Conservation (phyloP, 2,888 invertebrate genomes). For the Phymatocera aterrima region DNA sequence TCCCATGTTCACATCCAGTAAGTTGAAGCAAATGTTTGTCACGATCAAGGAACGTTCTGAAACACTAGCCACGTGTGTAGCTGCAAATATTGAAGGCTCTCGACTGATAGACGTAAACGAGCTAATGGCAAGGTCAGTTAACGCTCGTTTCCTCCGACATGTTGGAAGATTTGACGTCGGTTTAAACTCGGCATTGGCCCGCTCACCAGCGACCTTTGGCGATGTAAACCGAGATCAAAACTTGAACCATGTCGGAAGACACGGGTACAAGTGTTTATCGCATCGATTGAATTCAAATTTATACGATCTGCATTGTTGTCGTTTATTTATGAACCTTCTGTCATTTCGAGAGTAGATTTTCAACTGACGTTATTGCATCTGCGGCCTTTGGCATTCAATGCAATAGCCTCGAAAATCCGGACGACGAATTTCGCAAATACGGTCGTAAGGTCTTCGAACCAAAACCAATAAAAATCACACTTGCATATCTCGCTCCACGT, state of each 20-base stretch:
- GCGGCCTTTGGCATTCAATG: constrained; percentile 65
- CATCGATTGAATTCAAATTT: neutral
- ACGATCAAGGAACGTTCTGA: constrained; percentile 78
- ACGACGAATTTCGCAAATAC: constrained; percentile 64
- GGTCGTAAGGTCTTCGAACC: constrained; percentile 61
- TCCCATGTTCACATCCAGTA: constrained; percentile 82
- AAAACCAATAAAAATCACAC: constrained; percentile 49
- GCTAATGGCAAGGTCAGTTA: constrained; percentile 12
- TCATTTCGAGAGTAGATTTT: constrained; percentile 55
- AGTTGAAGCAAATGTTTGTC: constrained; percentile 81
- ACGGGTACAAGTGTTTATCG: too few species aligned
- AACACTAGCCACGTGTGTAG: constrained; percentile 75
- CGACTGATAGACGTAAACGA: neutral
- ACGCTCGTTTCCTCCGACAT: too few species aligned
- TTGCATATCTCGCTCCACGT: constrained; percentile 59
- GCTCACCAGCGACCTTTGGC: too few species aligned
- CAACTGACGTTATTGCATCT: constrained; percentile 65
- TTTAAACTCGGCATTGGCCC: too few species aligned
- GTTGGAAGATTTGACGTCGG: too few species aligned
- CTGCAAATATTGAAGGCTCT: constrained; percentile 57
- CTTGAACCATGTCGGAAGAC: too few species aligned
- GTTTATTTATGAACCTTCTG: constrained; percentile 45
- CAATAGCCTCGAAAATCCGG: constrained; percentile 60
- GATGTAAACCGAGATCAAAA: too few species aligned
- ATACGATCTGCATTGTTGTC: neutral